Evolutionary conservation across 2,888 invertebrate genomes (phyloP), one percentile per base, ranked within the genome.

Genomic region (Pristionchus japonicus): DNA sequence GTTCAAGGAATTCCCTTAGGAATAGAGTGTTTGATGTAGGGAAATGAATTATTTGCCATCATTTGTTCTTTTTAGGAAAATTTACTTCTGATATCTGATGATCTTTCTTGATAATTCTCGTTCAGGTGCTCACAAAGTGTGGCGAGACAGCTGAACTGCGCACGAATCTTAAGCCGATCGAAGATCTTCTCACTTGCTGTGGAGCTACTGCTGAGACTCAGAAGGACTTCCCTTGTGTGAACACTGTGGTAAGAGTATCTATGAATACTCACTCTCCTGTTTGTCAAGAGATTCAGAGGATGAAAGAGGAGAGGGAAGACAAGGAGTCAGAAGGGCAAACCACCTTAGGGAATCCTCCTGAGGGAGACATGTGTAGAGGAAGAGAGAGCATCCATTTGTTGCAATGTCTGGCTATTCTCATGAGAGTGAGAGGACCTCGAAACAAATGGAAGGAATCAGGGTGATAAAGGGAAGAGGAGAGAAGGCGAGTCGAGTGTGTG

Each of bases 181-280:
- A 93, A 89, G 91, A 92, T 27, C 89, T 93, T 20, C 89, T 94
- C 88, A 84, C 91, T 27, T 94, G 94, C 88, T 94, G 94, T 85
- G 94, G 94, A 85, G 93, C 94, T 11, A 94, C 94, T n/a, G 57
- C 86, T 20, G 85, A 88, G 6, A 93, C 93, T n/a, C 87, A 86
- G 70, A 9, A 27, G 23, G 9, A 31, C 11, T 86, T 86, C 86
- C 1, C 20, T 3, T 86, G 86, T 70, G 86, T 70, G 13, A 34
- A 31, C 3, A 64, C 64, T 31, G 31, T 9, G 64, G 64, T 64
- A 64, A 9, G 64, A 34, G 64, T 7, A 7, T 11, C 7, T 15
- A 27, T 64, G 31, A 64, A 64, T 64, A 64, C 31, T 64, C 64
- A 37, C 23, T 70, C n/a, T 34, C 70, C 0, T 74, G 70, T 74